phyloP scores from a whole-genome alignment of 2,888 invertebrate species.

The Eumerus sabulonum region DNA sequence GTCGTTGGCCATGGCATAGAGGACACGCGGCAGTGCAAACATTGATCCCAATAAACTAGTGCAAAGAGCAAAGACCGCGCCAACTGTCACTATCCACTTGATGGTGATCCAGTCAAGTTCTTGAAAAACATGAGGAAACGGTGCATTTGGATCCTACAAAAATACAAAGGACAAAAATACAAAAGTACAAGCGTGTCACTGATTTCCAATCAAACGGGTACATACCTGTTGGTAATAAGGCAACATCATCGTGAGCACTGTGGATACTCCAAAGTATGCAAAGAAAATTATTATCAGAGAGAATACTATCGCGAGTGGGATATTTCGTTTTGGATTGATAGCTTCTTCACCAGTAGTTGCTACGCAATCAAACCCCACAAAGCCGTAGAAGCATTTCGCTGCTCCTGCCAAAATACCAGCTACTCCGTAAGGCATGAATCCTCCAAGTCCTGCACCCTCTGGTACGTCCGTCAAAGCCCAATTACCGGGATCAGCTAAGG shows the following conservation, averaged over 20 bases:
- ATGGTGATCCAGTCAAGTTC: conserved; percentile 87
- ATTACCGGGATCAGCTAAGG: conserved; percentile 86
- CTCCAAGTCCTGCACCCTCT: conserved; percentile 86
- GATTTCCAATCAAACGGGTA: background rate
- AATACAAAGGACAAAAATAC: conserved; percentile 67
- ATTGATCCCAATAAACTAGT: conserved; percentile 92
- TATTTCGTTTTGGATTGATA: conserved; percentile 93
- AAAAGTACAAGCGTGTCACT: background rate
- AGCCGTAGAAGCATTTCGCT: conserved; percentile 94
- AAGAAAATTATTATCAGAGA: conserved; percentile 91
- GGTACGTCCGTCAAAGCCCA: conserved; percentile 88
- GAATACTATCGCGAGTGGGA: conserved; percentile 92
- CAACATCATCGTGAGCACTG: conserved; percentile 95
- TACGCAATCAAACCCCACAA: conserved; percentile 97
- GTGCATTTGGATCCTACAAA: conserved; percentile 87
- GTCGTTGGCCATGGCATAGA: conserved; percentile 95
- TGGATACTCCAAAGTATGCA: conserved; percentile 94
- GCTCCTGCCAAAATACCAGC: conserved; percentile 92
- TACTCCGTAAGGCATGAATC: conserved; percentile 95
- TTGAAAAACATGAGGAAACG: conserved; percentile 92
- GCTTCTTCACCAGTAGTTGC: conserved; percentile 97
- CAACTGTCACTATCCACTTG: conserved; percentile 93
- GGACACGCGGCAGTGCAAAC: conserved; percentile 91
- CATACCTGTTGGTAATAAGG: conserved; percentile 92
- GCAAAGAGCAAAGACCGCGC: conserved; percentile 94